phyloP scores from a whole-genome alignment of 1,140 invertebrate species.

The Liolophura sinensis region DNA sequence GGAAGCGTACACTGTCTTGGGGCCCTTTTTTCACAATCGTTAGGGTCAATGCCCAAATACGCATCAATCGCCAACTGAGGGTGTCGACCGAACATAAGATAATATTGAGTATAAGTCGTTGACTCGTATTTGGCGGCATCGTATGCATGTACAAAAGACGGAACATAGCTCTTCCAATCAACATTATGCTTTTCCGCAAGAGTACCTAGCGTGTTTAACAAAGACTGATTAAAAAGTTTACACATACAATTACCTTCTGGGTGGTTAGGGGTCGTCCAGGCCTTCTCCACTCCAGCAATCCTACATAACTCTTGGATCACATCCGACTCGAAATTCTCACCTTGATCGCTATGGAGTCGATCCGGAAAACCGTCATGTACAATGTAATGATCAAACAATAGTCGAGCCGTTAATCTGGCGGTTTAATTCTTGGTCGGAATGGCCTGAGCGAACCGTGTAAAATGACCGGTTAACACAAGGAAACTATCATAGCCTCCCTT shows the following conservation, averaged over 20 bases:
- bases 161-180: slow-evolving; percentile 12
- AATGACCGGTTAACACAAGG: slow-evolving; percentile 19
- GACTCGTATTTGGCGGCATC: slow-evolving; percentile 13
- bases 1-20: slow-evolving; percentile 1
- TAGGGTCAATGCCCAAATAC: background rate
- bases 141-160: slow-evolving; percentile 12
- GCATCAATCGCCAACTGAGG: slow-evolving; percentile 13
- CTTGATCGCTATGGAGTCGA: slow-evolving; percentile 19
- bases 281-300: slow-evolving; percentile 10
- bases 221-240: slow-evolving; percentile 17
- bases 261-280: slow-evolving; percentile 19
- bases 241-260: slow-evolving; percentile 11
- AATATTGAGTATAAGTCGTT: slow-evolving; percentile 9
- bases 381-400: slow-evolving; percentile 19
- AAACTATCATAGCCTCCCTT: slow-evolving; percentile 17
- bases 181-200: slow-evolving; percentile 12
- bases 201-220: slow-evolving; percentile 18
- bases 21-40: background rate
- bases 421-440: slow-evolving; percentile 15
- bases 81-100: slow-evolving; percentile 14
- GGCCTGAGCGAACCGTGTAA: slow-evolving; percentile 14
- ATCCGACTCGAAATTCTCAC: slow-evolving; percentile 16
- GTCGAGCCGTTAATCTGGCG: slow-evolving; percentile 16
- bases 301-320: slow-evolving; percentile 15
- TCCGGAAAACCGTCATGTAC: slow-evolving; percentile 19